phyloP scores from a whole-genome alignment of 2,113 vertebrate species.

The Etia nguti region DNA sequence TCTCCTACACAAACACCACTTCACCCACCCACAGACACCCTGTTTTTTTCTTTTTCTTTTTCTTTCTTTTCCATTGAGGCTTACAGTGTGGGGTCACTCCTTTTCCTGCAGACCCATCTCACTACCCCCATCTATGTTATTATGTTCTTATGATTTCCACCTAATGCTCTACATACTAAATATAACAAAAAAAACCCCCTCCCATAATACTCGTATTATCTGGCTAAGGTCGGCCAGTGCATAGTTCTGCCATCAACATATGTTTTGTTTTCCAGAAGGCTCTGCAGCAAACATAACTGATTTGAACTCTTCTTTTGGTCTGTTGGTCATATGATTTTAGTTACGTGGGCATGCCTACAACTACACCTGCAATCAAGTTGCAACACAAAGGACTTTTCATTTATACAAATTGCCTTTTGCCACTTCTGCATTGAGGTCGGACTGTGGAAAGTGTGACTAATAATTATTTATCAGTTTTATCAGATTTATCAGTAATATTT shows the following conservation, averaged over 20 bases:
- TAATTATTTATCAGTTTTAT: not conserved
- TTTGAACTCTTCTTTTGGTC: not conserved
- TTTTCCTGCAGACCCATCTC: not conserved
- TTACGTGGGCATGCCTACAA: not conserved
- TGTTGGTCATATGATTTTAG: not conserved
- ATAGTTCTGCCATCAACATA: not conserved
- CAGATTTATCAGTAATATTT: no score
- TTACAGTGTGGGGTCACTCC: not conserved
- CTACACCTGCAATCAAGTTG: not conserved
- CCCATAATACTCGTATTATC: not conserved
- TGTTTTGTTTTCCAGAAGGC: not conserved
- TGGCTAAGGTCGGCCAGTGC: not conserved
- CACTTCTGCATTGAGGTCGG: not conserved
- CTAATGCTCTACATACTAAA: not conserved
- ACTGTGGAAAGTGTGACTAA: not conserved
- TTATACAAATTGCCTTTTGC: not conserved
- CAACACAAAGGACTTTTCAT: not conserved
- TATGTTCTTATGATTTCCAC: not conserved
- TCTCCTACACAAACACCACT: not conserved
- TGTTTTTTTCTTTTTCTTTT: slow-evolving; percentile 10
- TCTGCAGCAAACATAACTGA: not conserved
- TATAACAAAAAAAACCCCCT: not conserved
- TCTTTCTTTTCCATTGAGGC: slow-evolving; percentile 18
- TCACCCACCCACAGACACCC: not conserved
- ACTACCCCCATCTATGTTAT: not conserved